phyloP scores from a whole-genome alignment of 2,888 invertebrate genomes.

The Xestia rhomboidea region DNA sequence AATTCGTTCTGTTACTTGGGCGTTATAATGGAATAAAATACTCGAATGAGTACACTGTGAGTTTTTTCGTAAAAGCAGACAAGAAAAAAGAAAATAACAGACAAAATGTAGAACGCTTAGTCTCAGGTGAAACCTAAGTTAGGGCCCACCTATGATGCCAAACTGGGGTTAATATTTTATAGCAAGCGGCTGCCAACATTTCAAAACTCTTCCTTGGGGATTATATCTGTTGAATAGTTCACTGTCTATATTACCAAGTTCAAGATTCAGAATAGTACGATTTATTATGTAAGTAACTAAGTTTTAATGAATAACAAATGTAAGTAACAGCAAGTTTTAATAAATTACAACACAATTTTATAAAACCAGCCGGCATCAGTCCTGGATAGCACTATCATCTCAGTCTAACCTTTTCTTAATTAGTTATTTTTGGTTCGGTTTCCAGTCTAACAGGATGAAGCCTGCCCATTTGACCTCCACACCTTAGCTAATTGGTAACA shows the following conservation, averaged over 20 bases:
- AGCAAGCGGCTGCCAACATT: background rate
- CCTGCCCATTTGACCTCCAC: no score
- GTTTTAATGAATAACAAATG: background rate
- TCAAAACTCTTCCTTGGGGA: background rate
- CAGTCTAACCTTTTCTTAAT: background rate
- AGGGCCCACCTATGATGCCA: background rate
- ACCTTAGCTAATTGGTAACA: no score
- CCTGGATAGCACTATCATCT: no score
- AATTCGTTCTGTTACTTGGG: background rate
- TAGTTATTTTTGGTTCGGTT: background rate
- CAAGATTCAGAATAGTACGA: background rate
- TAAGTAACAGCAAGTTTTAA: background rate
- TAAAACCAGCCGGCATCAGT: no score
- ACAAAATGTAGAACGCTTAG: background rate
- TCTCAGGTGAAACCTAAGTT: background rate
- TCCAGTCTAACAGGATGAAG: background rate
- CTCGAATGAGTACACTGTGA: no score
- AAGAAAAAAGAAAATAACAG: no score
- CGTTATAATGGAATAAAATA: background rate
- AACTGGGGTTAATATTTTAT: conserved; percentile 11
- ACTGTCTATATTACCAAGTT: background rate
- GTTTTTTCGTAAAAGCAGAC: no score
- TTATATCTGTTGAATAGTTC: background rate
- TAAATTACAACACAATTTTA: background rate
- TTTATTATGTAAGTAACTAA: background rate